phyloP scores from a whole-genome alignment of 2,888 invertebrate genomes.

The Leptinotarsa rubiginosa region DNA sequence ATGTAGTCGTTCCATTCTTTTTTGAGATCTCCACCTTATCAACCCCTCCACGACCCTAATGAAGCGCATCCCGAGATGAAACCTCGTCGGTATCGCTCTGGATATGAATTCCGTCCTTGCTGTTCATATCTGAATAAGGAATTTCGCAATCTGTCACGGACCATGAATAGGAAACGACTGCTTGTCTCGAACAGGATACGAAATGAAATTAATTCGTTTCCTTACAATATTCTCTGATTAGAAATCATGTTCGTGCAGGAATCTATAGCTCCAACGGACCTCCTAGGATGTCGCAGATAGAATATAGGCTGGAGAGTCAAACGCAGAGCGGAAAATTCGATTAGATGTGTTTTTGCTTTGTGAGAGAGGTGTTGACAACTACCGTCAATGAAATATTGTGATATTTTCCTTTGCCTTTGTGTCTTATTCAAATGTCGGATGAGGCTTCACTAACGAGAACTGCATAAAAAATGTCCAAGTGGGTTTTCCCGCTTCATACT shows the following conservation, averaged over 20 bases:
- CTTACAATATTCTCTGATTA: constrained; percentile 37
- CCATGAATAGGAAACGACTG: constrained; percentile 36
- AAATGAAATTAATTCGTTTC: constrained; percentile 42
- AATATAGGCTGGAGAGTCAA: neutral
- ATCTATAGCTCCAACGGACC: constrained; percentile 33
- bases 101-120: constrained; percentile 6
- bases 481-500: no score
- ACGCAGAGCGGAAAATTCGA: neutral
- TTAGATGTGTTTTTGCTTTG: neutral
- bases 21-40: no score
- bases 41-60: no score
- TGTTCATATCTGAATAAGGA: constrained; percentile 27
- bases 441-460: no score
- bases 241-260: constrained; percentile 34
- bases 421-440: neutral
- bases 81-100: neutral
- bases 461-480: no score
- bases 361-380: neutral
- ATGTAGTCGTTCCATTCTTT: no score
- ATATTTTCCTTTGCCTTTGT: neutral
- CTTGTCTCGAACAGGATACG: constrained; percentile 39
- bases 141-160: constrained; percentile 33
- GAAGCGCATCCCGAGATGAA: neutral
- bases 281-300: constrained; percentile 16
- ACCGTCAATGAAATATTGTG: neutral